These are phyloP conservation scores for Micromesistius poutassou DNA, from an alignment of 2,797 vertebrate genomes.

Conservation along the genomic window DNA sequence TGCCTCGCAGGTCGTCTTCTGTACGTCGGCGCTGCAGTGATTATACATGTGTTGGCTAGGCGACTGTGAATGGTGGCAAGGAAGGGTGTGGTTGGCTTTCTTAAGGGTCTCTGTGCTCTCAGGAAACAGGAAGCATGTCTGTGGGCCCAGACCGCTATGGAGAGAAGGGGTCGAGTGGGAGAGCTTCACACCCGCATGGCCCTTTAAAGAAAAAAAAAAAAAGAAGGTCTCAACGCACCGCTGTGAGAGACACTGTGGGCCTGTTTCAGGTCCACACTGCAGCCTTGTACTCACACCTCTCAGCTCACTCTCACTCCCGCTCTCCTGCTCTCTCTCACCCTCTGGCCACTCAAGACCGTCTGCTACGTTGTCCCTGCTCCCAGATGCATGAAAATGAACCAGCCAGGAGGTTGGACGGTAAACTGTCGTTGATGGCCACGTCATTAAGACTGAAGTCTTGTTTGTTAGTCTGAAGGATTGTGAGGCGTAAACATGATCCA, in stretches of 20 bases:
- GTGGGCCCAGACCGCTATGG: slow-evolving; percentile 16
- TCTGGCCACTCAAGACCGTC: neutral
- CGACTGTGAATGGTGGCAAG: neutral
- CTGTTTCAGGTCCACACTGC: slow-evolving; percentile 63
- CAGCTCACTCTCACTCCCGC: slow-evolving; percentile 27
- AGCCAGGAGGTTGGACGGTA: neutral
- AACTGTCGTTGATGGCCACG: neutral
- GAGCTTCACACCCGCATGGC: slow-evolving; percentile 28
- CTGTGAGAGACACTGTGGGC: slow-evolving; percentile 47
- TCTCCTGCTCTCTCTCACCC: slow-evolving; percentile 21
- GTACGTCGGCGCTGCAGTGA: neutral
- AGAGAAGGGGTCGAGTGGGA: slow-evolving; percentile 17
- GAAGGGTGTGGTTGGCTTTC: slow-evolving; percentile 16
- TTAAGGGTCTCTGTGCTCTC: slow-evolving; percentile 13
- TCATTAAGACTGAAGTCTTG: neutral
- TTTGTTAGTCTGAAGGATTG: neutral
- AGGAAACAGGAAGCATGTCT: slow-evolving; percentile 19
- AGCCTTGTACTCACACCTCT: slow-evolving; percentile 58
- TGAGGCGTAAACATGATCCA: neutral
- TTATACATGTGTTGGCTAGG: neutral
- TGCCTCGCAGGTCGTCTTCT: neutral
- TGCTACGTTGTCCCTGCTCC: neutral
- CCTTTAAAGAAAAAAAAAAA: neutral
- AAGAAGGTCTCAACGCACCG: neutral
- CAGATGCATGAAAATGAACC: neutral